Evolutionary conservation across 1,140 invertebrate genomes (phyloP), one percentile per base, ranked within the genome.

Genomic region (Ephestia elutella): DNA sequence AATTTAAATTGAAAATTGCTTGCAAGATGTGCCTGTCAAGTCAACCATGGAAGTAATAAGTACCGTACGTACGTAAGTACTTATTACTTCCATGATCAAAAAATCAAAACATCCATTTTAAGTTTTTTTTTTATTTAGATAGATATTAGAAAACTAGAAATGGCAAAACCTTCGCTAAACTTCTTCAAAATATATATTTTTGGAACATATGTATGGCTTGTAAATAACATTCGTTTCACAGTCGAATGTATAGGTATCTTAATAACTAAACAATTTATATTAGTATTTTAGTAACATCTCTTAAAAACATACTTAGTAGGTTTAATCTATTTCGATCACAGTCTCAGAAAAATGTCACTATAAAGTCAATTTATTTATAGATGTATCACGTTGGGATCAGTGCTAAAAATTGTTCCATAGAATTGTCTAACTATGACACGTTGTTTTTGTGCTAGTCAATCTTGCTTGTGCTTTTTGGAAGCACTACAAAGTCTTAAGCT

Each of bases 301-400:
- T 44, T 44, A 44, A 15, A 44, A 15, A 15, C 38, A 44, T 25
- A 25, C 21, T 25, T 15, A 44, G 8, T 44, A 44, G 38, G 13
- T 44, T 60, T 59, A 64, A 50, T 68, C 68, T 82, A 82, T 63
- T 66, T 74, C 69, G 73, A 80, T 79, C 78, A 84, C 79, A 84
- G 79, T 84, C 79, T 84, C 75, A 73, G 75, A 68, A 68, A 64
- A 64, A 77, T 77, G 75, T 75, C 71, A 76, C 73, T 78, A 75
- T 67, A 66, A 63, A 51, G 63, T 70, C 63, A 57, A 60, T 65
- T n/a, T 65, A 62, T 65, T 66, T 56, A 49, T 54, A 54, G 54
- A 21, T 49, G 55, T 60, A 65, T 64, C 67, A 67, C 64, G 68
- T 61, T 63, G 54, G 67, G 63, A 54, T 48, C 18, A 59, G 7